phyloP scores from a whole-genome alignment of 1,140 invertebrate species.

The Colletes latitarsis region DNA sequence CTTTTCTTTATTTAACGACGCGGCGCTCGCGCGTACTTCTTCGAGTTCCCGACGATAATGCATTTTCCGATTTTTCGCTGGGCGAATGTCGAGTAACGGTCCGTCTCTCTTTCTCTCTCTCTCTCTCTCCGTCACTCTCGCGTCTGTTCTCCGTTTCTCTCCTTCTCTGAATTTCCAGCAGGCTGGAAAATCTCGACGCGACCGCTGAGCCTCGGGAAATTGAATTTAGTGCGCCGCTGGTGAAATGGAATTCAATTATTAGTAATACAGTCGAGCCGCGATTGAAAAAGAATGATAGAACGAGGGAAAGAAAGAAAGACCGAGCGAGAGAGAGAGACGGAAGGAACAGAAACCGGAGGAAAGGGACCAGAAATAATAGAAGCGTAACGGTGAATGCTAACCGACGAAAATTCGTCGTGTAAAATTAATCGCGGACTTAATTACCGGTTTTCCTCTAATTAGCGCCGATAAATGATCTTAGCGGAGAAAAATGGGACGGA shows the following conservation, averaged over 20 bases:
- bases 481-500: neutral
- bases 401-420: conserved; percentile 44
- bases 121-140: neutral
- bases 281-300: conserved; percentile 52
- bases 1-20: neutral
- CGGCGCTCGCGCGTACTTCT: neutral
- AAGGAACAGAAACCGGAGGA: neutral
- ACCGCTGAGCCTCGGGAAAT: conserved; percentile 54
- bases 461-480: conserved; percentile 38
- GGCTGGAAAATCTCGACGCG: conserved; percentile 49
- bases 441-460: conserved; percentile 52
- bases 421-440: conserved; percentile 60
- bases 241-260: conserved; percentile 69
- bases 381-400: conserved; percentile 16
- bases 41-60: conserved; percentile 22
- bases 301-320: conserved; percentile 5
- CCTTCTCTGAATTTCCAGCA: conserved; percentile 36
- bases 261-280: conserved; percentile 57
- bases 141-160: neutral
- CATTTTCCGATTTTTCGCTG: conserved; percentile 37
- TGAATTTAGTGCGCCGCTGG: conserved; percentile 59
- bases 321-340: neutral
- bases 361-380: conserved; percentile 8
- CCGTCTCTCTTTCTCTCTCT: neutral
- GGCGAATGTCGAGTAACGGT: neutral